Evolutionary conservation across 2,888 invertebrate genomes (phyloP).

Genomic region (Diabrotica balteata): DNA sequence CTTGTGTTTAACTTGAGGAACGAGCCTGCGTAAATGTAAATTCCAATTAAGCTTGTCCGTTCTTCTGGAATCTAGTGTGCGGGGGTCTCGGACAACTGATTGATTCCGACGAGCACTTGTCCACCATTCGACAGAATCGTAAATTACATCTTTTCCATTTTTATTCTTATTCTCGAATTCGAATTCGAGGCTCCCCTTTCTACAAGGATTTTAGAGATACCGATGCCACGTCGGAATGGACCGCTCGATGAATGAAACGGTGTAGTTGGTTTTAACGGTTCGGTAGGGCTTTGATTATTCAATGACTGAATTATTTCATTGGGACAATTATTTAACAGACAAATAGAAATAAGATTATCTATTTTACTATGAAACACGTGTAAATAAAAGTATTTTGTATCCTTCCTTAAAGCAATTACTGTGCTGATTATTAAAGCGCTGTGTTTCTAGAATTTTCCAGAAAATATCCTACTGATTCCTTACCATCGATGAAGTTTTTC

Average conservation of each 20-base stretch:
- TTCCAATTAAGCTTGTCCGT: slow-evolving; percentile 59
- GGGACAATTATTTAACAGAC: too few relatives aligned
- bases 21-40: slow-evolving; percentile 57
- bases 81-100: slow-evolving; percentile 59
- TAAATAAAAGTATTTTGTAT: too few relatives aligned
- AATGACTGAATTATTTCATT: too few relatives aligned
- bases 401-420: too few relatives aligned
- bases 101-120: slow-evolving; percentile 59
- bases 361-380: too few relatives aligned
- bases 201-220: slow-evolving; percentile 21
- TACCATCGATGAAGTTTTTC: too few relatives aligned
- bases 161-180: slow-evolving; percentile 23
- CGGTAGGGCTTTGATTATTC: not conserved
- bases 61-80: slow-evolving; percentile 52
- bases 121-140: slow-evolving; percentile 51
- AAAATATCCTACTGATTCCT: too few relatives aligned
- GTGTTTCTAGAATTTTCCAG: too few relatives aligned
- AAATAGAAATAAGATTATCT: too few relatives aligned
- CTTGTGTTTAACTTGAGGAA: slow-evolving; percentile 42
- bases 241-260: slow-evolving; percentile 33
- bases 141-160: slow-evolving; percentile 49
- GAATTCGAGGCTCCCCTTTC: slow-evolving; percentile 12
- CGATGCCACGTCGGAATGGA: slow-evolving; percentile 6
- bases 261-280: not conserved
- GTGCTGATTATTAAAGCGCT: too few relatives aligned